phyloP scores from a whole-genome alignment of 1,140 invertebrate species.

The Drosophila ambigua region DNA sequence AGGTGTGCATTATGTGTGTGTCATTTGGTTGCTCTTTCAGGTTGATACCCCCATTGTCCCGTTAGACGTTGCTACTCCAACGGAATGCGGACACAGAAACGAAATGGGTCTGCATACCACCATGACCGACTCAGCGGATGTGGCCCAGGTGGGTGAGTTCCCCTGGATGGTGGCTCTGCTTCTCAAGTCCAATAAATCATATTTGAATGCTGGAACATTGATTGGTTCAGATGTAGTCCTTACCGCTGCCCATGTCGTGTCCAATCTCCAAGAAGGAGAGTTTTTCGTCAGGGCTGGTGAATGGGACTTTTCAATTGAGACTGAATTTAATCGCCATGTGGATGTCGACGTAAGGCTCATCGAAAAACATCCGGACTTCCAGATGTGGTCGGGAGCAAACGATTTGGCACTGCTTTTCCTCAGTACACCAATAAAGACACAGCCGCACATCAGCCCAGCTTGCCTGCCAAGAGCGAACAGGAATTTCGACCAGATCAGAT shows the following conservation, averaged over 20 bases:
- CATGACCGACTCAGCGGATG: too few relatives aligned
- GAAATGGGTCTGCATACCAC: background rate
- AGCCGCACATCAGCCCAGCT: slow-evolving; percentile 86
- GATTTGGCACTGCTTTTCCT: slow-evolving; percentile 86
- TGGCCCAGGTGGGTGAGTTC: slow-evolving; percentile 87
- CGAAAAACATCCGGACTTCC: slow-evolving; percentile 85
- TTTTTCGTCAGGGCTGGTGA: slow-evolving; percentile 88
- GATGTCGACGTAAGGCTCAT: slow-evolving; percentile 85
- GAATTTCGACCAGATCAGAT: slow-evolving; percentile 84
- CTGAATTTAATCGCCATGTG: slow-evolving; percentile 86
- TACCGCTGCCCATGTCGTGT: slow-evolving; percentile 87
- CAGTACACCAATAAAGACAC: slow-evolving; percentile 83
- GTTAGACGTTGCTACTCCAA: too few relatives aligned
- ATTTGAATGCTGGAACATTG: slow-evolving; percentile 88
- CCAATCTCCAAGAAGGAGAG: slow-evolving; percentile 78
- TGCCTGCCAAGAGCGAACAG: slow-evolving; percentile 84
- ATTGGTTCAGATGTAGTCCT: slow-evolving; percentile 87
- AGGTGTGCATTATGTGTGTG: too few relatives aligned
- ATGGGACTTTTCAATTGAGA: slow-evolving; percentile 88
- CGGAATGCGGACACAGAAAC: slow-evolving; percentile 1
- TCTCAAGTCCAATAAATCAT: slow-evolving; percentile 85
- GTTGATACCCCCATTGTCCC: too few relatives aligned
- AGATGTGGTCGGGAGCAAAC: slow-evolving; percentile 83
- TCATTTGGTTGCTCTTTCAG: too few relatives aligned
- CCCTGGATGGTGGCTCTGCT: slow-evolving; percentile 94